Percentiles rank a stretch among this genome's conserved stretches.
Evolutionary conservation across 2,888 invertebrate genomes (phyloP).

Genomic region (Sipha maydis): DNA sequence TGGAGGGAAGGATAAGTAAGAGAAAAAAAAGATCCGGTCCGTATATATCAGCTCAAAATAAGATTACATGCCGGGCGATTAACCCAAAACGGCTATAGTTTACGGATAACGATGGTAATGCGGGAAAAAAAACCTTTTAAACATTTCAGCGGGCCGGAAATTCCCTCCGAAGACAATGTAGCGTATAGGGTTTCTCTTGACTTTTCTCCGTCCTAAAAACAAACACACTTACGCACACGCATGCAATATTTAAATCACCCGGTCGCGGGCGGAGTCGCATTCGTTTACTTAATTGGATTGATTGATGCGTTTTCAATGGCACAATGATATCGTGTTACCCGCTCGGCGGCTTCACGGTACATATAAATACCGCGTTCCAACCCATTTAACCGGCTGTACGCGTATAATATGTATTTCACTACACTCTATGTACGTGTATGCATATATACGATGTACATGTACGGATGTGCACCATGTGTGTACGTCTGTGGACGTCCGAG

Average conservation of each 20-base stretch:
- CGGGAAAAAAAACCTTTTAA: slow-evolving; percentile 47
- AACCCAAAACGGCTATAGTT: slow-evolving; percentile 32
- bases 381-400: no score
- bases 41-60: slow-evolving; percentile 5
- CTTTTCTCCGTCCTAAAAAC: background rate
- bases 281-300: background rate
- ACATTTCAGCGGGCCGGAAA: slow-evolving; percentile 51
- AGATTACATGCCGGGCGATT: slow-evolving; percentile 55
- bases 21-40: background rate
- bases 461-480: background rate
- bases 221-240: background rate
- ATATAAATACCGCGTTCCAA: no score
- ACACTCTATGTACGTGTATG: background rate
- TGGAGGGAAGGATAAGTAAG: background rate
- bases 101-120: background rate
- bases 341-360: background rate
- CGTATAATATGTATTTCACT: no score
- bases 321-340: background rate
- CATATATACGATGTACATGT: background rate
- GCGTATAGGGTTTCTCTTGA: slow-evolving; percentile 11
- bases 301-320: slow-evolving; percentile 30
- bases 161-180: slow-evolving; percentile 5
- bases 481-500: background rate
- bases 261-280: background rate
- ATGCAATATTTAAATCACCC: background rate